Percentiles rank a stretch among this genome's conserved stretches.
Evolutionary conservation across 1,140 invertebrate genomes (phyloP).

Genomic region (Drosophila biarmipes): DNA sequence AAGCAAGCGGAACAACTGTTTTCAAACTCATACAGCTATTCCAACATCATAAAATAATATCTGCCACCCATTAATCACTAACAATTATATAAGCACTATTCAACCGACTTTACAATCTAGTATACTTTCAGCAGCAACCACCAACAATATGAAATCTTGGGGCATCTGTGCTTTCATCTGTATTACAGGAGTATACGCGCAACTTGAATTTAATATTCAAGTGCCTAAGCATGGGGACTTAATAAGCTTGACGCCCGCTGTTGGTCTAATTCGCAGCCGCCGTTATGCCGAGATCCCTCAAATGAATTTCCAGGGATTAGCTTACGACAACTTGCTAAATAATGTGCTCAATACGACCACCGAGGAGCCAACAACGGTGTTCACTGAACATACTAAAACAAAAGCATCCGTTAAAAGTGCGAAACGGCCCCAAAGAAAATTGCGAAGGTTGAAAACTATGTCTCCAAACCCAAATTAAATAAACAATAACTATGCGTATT

Average conservation of each 20-base stretch:
- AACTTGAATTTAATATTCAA: not conserved
- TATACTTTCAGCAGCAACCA: not conserved
- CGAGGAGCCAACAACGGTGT: not conserved
- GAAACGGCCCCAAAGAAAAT: not conserved
- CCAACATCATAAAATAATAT: not conserved
- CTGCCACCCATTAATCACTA: not conserved
- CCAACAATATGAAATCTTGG: not conserved
- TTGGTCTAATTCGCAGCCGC: not conserved
- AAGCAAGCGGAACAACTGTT: slow-evolving; percentile 1
- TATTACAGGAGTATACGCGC: not conserved
- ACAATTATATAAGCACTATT: not conserved
- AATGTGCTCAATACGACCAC: slow-evolving; percentile 23
- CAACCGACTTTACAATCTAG: not conserved
- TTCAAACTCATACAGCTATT: not conserved
- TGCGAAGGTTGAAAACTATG: not conserved
- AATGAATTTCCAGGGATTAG: slow-evolving; percentile 27
- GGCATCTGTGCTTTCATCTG: not conserved
- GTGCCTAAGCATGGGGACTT: not conserved
- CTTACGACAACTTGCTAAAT: slow-evolving; percentile 15
- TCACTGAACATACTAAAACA: not conserved
- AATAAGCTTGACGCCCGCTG: not conserved
- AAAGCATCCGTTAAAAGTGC: not conserved
- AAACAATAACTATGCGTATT: too few relatives aligned
- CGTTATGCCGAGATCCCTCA: slow-evolving; percentile 34
- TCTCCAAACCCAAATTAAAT: not conserved